Base-by-base conservation (phyloP, 2,888 invertebrate genomes). In the Pollenia angustigena region DNA sequence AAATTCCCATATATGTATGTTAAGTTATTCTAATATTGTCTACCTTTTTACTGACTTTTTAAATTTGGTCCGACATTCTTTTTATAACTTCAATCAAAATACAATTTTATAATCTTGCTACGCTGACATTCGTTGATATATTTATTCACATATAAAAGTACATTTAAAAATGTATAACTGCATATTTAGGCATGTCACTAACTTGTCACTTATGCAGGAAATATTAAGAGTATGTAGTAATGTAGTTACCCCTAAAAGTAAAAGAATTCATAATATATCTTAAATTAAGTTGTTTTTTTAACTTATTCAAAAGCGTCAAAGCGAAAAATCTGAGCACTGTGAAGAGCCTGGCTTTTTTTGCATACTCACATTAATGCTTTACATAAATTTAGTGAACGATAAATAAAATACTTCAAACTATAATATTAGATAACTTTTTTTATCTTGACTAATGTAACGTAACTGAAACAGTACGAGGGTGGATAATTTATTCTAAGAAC, bases 1-100 rank as follows among this genome's bases (percentile, higher is more conserved):
- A 84, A 79, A 66, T 10, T 1, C 16, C 60, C 46, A 79, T 68
- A 79, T 40, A n/a, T 52, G 40, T 40, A n/a, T 52, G 40, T 52
- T 18, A 60, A 74, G 72, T 68, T 60, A n/a, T 46, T 79, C 66
- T 79, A 64, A 68, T 60, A 46, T 68, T 84, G 50, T 84, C 74
- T 85, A 75, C 74, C 79, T 62, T 68, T 75, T 60, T 60, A 68
- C 66, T 68, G 54, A 74, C 68, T 10, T 85, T 68, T 44, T 23
- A 80, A 74, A 80, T 68, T 79, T 85, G 23, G 68, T 74, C 60
- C 48, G 84, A 69, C 84, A 85, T 79, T 74, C 58, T 82, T 84
- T 87, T 85, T 84, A 85, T 84, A 85, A 87, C 87, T 87, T 87
- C 87, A 87, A 87, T 87, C 87, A 87, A 87, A 87, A 84, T 81